Conservation (phyloP, 1,140 invertebrate species). For the Drosophila arawakana region DNA sequence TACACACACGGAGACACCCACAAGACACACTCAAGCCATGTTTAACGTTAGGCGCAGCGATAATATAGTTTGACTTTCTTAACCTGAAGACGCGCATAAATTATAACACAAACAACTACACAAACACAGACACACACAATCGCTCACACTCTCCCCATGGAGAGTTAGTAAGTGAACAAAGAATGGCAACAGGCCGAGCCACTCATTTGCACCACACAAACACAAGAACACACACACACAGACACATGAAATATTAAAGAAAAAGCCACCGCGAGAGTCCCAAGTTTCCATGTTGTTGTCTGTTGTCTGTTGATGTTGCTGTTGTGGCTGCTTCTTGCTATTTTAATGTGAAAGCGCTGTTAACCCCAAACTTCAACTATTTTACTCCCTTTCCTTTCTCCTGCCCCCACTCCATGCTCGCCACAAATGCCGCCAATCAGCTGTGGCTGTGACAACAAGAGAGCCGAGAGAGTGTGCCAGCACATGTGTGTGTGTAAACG, state of each 20-base stretch:
- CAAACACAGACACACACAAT: conserved; percentile 17
- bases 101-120: conserved; percentile 67
- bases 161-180: conserved; percentile 50
- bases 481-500: conserved; percentile 39
- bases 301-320: conserved; percentile 47
- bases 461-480: conserved; percentile 41
- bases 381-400: not conserved
- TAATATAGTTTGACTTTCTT: conserved; percentile 75
- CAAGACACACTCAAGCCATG: not conserved
- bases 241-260: conserved; percentile 68
- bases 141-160: too few relatives aligned
- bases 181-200: conserved; percentile 67
- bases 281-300: conserved; percentile 22
- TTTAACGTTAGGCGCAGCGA: conserved; percentile 25
- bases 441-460: conserved; percentile 66
- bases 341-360: conserved; percentile 82
- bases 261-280: conserved; percentile 55
- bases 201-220: conserved; percentile 78
- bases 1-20: not conserved
- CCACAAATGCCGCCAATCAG: conserved; percentile 74
- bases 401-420: conserved; percentile 1
- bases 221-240: conserved; percentile 56
- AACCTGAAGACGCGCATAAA: conserved; percentile 80
- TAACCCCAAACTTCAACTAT: conserved; percentile 61
- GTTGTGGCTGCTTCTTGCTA: conserved; percentile 74